Evolutionary conservation across 2,113 vertebrate genomes (phyloP), one percentile per base, ranked within the genome.

Genomic region (Rafetus swinhoei): DNA sequence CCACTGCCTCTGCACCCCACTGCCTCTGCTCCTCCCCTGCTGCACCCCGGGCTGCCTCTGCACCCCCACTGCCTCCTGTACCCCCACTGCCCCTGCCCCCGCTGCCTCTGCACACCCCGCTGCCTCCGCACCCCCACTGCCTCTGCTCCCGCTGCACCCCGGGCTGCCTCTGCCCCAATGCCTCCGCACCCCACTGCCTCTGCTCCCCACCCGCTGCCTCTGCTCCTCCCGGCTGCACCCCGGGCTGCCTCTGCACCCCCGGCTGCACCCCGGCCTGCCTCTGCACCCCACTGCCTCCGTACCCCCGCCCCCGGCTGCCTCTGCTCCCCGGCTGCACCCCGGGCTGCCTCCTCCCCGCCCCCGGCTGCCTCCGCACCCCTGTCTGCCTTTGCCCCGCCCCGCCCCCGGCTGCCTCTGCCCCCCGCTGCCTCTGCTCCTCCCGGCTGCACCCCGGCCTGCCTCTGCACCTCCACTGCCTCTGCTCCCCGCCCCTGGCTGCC

Each of bases 381-480:
- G n/a, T n/a, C n/a, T 5, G 90, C 90, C 90, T 56, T 8, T 2
- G 60, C 79, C 60, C 80, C 79, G 74, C 57, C 25, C 81, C 62
- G 87, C 62, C 87, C 93, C 91, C 94, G 15, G 15, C 54, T 74
- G 86, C 89, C 8, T 84, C 79, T 62, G 94, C 81, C 74, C 18
- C 1, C 13, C 55, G 1, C 50, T 84, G 79, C 79, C 39, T 45
- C 88, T 90, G 82, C 76, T 56, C 87, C 52, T 35, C 39, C 32
- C 3, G 55, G 79, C 52, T 7, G 29, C 39, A 29, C 80, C 15
- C 54, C 56, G 60, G 76, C 72, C 50, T n/a, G 57, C 69, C 89
- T 76, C 59, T 55, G 19, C 56, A n/a, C 50, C 82, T 24, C 55
- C 77, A 29, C 88, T 83, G 39, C n/a, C n/a, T n/a, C n/a, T n/a